Evolutionary conservation across 2,888 invertebrate species (phyloP).

Genomic region (Drosophila borealis): DNA sequence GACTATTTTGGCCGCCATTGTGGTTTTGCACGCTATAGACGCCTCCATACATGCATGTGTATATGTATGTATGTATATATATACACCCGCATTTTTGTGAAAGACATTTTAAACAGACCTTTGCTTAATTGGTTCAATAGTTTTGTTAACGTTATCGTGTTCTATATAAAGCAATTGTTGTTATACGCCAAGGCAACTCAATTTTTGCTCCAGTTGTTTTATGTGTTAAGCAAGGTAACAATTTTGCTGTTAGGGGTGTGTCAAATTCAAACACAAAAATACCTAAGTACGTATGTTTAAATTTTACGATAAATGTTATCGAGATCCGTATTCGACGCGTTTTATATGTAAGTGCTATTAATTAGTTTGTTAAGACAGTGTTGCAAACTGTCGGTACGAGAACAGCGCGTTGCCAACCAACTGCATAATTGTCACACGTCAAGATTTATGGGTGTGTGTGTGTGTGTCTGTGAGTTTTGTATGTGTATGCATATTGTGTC

Average conservation of each 20-base stretch:
- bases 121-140: constrained; percentile 74
- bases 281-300: constrained; percentile 15
- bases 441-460: constrained; percentile 1
- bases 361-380: constrained; percentile 51
- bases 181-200: constrained; percentile 3
- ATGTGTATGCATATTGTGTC: constrained; percentile 15
- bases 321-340: constrained; percentile 16
- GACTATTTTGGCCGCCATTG: constrained; percentile 65
- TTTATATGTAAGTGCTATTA: constrained; percentile 33
- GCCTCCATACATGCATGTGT: constrained; percentile 28
- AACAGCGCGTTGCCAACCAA: constrained; percentile 49
- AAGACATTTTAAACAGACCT: constrained; percentile 56
- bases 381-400: constrained; percentile 39
- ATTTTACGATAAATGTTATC: constrained; percentile 17
- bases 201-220: constrained; percentile 61
- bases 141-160: constrained; percentile 67
- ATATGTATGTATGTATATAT: not conserved
- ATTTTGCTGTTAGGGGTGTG: constrained; percentile 54
- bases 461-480: not conserved
- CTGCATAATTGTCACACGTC: constrained; percentile 60
- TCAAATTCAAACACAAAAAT: constrained; percentile 27
- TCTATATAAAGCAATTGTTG: constrained; percentile 30
- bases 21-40: constrained; percentile 53
- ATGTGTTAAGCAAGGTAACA: constrained; percentile 45
- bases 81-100: constrained; percentile 30